Percentiles rank a stretch among this genome's conserved stretches.
These are phyloP conservation scores for Sarcophilus harrisii DNA, from an alignment of 2,797 vertebrate genomes.

Conservation along the genomic window DNA sequence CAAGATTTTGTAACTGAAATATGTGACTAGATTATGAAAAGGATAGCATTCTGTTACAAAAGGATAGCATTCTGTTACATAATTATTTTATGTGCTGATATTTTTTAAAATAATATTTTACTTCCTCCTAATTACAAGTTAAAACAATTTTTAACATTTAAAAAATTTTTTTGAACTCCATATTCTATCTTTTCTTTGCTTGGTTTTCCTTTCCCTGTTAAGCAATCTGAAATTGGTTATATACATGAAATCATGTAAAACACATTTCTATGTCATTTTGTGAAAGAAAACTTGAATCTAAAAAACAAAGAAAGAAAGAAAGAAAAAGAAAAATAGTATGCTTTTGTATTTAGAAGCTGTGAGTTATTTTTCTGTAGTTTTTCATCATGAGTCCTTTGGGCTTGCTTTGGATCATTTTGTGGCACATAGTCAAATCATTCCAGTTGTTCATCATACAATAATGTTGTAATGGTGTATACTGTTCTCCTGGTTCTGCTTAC, in stretches of 20 bases:
- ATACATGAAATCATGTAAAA: not conserved
- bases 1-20: not conserved
- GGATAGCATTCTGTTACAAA: not conserved
- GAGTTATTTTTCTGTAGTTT: not conserved
- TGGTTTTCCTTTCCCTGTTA: too few species aligned
- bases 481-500: not conserved
- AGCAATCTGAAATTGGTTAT: not conserved
- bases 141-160: not conserved
- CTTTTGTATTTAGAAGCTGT: not conserved
- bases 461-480: not conserved
- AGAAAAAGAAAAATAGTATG: not conserved
- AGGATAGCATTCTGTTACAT: not conserved
- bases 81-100: not conserved
- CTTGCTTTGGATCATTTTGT: not conserved
- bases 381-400: not conserved
- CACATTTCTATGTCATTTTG: not conserved
- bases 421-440: not conserved
- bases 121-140: not conserved
- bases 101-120: not conserved
- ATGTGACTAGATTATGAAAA: not conserved
- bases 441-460: not conserved
- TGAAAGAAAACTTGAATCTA: not conserved
- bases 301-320: not conserved
- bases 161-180: not conserved
- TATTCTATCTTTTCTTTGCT: not conserved